Evolutionary conservation across 2,113 vertebrate genomes (phyloP).

Genomic region (Ploceus nigricollis): DNA sequence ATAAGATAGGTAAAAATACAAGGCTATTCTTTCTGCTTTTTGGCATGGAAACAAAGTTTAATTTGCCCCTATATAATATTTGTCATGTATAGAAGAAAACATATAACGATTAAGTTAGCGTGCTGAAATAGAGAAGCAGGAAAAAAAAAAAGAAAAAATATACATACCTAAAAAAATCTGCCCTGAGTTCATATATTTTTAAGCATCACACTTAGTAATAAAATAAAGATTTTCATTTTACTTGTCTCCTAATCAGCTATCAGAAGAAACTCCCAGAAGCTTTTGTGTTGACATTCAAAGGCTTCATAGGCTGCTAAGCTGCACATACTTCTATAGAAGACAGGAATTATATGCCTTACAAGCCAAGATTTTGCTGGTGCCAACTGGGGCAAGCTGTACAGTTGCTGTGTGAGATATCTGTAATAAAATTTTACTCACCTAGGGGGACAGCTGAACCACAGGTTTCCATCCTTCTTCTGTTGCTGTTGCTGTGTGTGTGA

Average conservation of each 20-base stretch:
- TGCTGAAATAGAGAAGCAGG: background rate
- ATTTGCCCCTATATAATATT: background rate
- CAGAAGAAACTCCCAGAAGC: constrained; percentile 37
- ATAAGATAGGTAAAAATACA: background rate
- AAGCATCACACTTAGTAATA: constrained; percentile 52
- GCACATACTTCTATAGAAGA: constrained; percentile 29
- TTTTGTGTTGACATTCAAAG: constrained; percentile 43
- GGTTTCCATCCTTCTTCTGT: constrained; percentile 50
- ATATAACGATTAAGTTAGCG: background rate
- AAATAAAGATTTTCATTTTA: constrained; percentile 56
- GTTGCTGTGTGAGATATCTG: constrained; percentile 55
- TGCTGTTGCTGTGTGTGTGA: constrained; percentile 43
- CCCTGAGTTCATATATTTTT: constrained; percentile 36
- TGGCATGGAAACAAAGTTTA: background rate
- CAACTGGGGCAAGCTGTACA: constrained; percentile 39
- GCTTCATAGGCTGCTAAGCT: constrained; percentile 13
- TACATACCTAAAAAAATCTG: background rate
- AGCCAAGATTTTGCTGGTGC: constrained; percentile 57
- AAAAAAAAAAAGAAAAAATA: background rate
- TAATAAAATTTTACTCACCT: constrained; percentile 70
- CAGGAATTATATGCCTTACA: constrained; percentile 45
- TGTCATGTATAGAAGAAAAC: background rate
- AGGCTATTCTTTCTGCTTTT: background rate
- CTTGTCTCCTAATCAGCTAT: constrained; percentile 60
- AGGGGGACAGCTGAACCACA: constrained; percentile 60